Conservation (phyloP, 2,797 vertebrate genomes). For the Meriones psammophilus region DNA sequence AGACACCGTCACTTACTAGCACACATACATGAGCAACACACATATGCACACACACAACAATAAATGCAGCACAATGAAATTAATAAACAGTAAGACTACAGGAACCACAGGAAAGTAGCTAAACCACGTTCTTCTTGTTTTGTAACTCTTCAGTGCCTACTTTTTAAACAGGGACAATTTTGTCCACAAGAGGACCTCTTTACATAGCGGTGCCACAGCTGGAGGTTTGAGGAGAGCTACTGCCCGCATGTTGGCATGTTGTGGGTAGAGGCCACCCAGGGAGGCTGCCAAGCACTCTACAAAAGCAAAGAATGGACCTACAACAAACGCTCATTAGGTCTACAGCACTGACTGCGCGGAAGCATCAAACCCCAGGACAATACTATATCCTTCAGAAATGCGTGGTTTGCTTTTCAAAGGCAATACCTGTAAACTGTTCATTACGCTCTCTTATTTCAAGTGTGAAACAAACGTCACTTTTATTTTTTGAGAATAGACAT, state of each 20-base stretch:
- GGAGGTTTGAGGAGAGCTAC: neutral
- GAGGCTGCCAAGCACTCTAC: neutral
- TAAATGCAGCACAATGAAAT: neutral
- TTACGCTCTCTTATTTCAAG: too few relatives aligned
- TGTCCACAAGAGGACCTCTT: neutral
- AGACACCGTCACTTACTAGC: neutral
- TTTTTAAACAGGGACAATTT: neutral
- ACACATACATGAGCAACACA: neutral
- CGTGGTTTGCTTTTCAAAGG: neutral
- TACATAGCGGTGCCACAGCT: neutral
- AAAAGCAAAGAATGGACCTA: neutral
- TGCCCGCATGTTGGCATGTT: accelerated
- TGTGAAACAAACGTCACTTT: neutral
- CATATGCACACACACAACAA: neutral
- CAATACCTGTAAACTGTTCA: neutral
- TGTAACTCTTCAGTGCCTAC: neutral
- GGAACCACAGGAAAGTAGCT: neutral
- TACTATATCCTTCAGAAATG: neutral
- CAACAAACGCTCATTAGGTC: neutral
- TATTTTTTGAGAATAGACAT: neutral
- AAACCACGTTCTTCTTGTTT: neutral
- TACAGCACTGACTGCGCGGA: neutral
- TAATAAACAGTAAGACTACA: neutral
- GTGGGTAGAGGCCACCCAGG: neutral
- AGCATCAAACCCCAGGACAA: neutral